A percentile compares a stretch with the other conserved stretches of the same genome.
These are phyloP conservation scores for Teleiodes luculella DNA, from an alignment of 2,888 invertebrate genomes.

Conservation along the genomic window DNA sequence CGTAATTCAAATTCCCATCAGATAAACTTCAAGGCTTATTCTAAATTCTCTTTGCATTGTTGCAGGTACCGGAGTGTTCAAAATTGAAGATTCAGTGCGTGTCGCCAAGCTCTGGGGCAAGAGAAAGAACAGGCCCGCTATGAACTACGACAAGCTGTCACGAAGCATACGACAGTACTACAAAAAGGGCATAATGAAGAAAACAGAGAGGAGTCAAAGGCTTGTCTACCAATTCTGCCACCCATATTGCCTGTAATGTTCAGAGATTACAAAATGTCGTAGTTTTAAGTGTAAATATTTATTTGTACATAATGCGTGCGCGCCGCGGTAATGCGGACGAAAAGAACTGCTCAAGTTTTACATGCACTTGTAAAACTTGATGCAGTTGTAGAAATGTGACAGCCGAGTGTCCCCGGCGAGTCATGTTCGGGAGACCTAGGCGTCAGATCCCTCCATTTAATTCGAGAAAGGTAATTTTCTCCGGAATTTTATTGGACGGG, in stretches of 20 bases:
- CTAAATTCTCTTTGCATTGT: constrained; percentile 8
- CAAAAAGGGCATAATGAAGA: constrained; percentile 99
- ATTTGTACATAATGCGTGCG: constrained; percentile 47
- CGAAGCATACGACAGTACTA: constrained; percentile 99
- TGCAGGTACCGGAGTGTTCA: constrained; percentile 93
- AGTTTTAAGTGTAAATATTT: constrained; percentile 47
- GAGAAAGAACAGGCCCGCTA: constrained; percentile 98
- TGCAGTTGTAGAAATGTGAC: constrained; percentile 49
- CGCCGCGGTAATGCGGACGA: constrained; percentile 75
- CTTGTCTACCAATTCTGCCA: constrained; percentile 99
- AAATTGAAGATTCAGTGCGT: constrained; percentile 98
- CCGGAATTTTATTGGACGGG: constrained; percentile 69
- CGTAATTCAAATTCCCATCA: neutral
- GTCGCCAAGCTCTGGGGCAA: constrained; percentile 99
- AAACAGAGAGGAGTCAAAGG: constrained; percentile 98
- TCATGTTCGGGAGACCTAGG: constrained; percentile 41
- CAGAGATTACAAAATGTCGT: constrained; percentile 31
- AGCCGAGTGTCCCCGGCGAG: constrained; percentile 45
- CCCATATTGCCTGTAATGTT: constrained; percentile 91
- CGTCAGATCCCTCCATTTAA: constrained; percentile 65
- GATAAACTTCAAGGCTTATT: constrained; percentile 2
- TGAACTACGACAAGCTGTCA: constrained; percentile 99
- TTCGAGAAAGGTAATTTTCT: constrained; percentile 80
- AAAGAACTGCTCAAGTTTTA: constrained; percentile 59
- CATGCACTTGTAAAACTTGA: constrained; percentile 48